phyloP scores from a whole-genome alignment of 2,797 vertebrate genomes.

The Ataeniobius toweri region DNA sequence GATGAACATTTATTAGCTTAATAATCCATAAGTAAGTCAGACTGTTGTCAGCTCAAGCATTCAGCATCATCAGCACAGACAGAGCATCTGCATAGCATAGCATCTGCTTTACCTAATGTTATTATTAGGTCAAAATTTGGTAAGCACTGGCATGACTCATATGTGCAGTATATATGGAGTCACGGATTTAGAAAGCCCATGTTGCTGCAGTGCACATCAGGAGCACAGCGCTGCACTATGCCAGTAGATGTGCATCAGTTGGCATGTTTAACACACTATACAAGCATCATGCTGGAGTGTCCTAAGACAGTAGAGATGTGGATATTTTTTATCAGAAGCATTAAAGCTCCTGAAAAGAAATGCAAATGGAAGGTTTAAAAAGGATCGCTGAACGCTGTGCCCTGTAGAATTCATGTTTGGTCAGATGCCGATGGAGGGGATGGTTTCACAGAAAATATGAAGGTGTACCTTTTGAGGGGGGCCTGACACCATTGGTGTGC shows the following conservation, averaged over 20 bases:
- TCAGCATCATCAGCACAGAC: background rate
- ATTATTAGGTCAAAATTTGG: background rate
- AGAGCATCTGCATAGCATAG: background rate
- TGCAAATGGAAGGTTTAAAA: background rate
- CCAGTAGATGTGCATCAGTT: background rate
- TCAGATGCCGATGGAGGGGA: background rate
- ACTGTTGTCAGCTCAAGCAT: background rate
- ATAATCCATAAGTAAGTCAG: background rate
- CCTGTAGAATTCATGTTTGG: background rate
- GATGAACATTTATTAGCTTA: background rate
- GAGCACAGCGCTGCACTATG: background rate
- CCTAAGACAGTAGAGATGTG: background rate
- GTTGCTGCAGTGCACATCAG: background rate
- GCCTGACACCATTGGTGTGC: background rate
- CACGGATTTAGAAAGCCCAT: background rate
- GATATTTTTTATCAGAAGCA: background rate
- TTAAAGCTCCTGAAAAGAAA: background rate
- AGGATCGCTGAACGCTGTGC: background rate
- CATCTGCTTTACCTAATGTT: background rate
- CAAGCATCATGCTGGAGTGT: background rate
- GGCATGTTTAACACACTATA: background rate
- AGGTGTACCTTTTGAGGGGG: background rate
- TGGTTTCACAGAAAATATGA: constrained; percentile 1
- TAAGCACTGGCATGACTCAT: background rate
- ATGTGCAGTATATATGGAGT: background rate